Conservation (phyloP, 2,113 vertebrate species). For the Oncorhynchus keta region DNA sequence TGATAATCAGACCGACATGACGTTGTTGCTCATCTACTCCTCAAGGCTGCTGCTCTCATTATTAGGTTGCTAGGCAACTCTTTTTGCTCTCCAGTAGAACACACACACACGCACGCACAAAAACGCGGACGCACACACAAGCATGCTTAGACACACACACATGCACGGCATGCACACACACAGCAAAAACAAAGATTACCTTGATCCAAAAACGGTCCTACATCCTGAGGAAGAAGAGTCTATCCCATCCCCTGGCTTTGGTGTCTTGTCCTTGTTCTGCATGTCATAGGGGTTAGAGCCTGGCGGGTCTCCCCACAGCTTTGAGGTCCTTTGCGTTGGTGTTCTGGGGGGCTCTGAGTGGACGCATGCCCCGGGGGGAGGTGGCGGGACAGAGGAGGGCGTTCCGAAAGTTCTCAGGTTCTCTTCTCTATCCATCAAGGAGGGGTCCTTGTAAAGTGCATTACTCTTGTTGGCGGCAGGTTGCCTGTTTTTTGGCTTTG, state of each 20-base stretch:
- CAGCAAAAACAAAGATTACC: conserved; percentile 64
- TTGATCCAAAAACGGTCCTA: conserved; percentile 81
- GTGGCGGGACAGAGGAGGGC: conserved; percentile 77
- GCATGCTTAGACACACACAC: background rate
- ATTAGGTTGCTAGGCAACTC: conserved; percentile 65
- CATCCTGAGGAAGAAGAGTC: conserved; percentile 71
- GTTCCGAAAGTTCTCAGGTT: conserved; percentile 79
- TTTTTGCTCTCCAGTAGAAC: conserved; percentile 53
- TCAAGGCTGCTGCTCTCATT: conserved; percentile 53
- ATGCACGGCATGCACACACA: background rate
- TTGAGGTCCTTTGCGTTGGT: conserved; percentile 84
- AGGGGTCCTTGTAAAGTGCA: conserved; percentile 79
- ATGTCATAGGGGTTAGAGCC: conserved; percentile 79
- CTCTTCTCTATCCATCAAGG: conserved; percentile 76
- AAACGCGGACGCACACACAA: too few relatives aligned
- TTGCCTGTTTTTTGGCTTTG: conserved; percentile 87
- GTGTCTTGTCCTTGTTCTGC: conserved; percentile 87
- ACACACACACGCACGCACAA: conserved; percentile 18
- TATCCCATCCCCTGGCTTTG: conserved; percentile 81
- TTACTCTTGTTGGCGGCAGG: conserved; percentile 82
- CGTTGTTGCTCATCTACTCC: conserved; percentile 47
- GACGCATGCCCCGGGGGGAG: conserved; percentile 67
- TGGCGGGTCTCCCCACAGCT: conserved; percentile 82
- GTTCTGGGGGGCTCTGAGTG: conserved; percentile 65
- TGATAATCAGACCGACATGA: conserved; percentile 46